Conservation (phyloP, 2,888 invertebrate species). For the Eristalis intricaria region DNA sequence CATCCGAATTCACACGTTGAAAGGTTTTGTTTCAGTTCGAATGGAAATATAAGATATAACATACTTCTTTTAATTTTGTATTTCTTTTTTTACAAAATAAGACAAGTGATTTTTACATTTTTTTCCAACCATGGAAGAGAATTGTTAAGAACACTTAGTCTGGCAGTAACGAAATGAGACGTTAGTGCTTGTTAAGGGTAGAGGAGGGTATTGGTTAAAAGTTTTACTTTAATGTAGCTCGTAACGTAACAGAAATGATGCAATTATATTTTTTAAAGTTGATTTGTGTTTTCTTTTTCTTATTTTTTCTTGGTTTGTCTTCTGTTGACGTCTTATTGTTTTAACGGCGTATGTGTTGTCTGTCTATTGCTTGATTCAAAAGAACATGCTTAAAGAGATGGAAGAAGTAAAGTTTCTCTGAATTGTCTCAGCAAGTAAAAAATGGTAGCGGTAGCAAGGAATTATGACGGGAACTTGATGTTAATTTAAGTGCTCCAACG, state of each 20-base stretch:
- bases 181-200: not conserved
- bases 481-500: no score
- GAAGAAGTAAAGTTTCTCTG: no score
- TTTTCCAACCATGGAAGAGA: slow-evolving; percentile 14
- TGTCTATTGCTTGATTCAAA: not conserved
- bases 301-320: not conserved
- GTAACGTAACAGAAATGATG: not conserved
- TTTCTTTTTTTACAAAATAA: slow-evolving; percentile 10
- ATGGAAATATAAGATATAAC: no score
- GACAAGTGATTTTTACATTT: slow-evolving; percentile 16
- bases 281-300: slow-evolving; percentile 26
- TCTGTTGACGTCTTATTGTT: not conserved
- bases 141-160: slow-evolving; percentile 22
- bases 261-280: slow-evolving; percentile 25
- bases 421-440: no score
- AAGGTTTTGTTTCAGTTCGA: not conserved
- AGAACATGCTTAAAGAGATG: no score
- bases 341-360: not conserved
- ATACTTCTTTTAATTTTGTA: not conserved
- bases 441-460: no score
- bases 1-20: not conserved
- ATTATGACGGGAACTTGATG: no score
- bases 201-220: not conserved
- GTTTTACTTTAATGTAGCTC: slow-evolving; percentile 1
- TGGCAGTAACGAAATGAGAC: not conserved